A percentile compares a stretch with the other conserved stretches of the same genome.
Conservation (phyloP, 2,113 vertebrate genomes). For the Rhinopomastus cyanomelas region DNA sequence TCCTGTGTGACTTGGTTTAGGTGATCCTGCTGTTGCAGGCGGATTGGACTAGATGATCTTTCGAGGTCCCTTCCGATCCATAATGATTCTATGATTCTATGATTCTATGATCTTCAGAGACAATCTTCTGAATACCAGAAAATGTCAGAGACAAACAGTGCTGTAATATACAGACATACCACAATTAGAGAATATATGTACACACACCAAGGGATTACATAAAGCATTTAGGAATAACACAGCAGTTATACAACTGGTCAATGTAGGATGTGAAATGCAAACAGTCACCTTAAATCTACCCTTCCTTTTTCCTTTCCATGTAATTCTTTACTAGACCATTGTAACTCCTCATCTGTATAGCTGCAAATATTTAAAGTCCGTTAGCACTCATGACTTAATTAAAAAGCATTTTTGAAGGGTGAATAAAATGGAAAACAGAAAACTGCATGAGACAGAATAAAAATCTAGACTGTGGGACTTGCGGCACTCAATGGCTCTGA, state of each 20-base stretch:
- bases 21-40: too few species aligned
- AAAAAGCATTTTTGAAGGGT: neutral
- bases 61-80: too few species aligned
- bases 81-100: too few species aligned
- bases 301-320: neutral
- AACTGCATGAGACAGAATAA: accelerated
- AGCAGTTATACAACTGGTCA: neutral
- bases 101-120: neutral
- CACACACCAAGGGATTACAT: neutral
- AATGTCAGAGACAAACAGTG: neutral
- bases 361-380: neutral
- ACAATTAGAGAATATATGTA: neutral
- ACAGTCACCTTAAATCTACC: accelerated
- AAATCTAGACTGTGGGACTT: neutral
- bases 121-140: neutral
- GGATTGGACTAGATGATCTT: too few species aligned
- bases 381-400: accelerated
- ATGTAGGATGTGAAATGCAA: neutral
- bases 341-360: neutral
- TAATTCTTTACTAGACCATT: neutral
- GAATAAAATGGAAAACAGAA: neutral
- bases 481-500: neutral
- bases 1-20: too few species aligned
- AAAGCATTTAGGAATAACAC: neutral
- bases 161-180: accelerated